Evolutionary conservation across 2,797 vertebrate species (phyloP).

Genomic region (Nothura maculosa): DNA sequence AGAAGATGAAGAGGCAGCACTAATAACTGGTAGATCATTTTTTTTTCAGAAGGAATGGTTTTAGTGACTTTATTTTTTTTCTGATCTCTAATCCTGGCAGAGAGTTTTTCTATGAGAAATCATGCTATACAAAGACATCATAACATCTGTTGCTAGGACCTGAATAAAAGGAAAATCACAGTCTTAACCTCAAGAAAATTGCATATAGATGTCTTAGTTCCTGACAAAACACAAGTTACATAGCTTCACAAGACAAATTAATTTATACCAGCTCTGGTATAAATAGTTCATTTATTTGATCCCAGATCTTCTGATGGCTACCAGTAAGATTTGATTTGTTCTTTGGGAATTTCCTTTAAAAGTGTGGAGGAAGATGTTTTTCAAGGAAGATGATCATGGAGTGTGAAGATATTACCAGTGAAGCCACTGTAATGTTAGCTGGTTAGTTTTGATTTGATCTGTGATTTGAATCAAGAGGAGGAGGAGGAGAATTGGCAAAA

Average conservation of each 20-base stretch:
- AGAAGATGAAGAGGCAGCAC: background rate
- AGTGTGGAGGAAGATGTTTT: background rate
- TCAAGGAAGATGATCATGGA: background rate
- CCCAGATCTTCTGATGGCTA: background rate
- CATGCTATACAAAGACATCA: background rate
- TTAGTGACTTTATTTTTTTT: background rate
- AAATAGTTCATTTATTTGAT: background rate
- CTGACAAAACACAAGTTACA: background rate
- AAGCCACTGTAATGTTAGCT: background rate
- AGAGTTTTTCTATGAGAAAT: background rate
- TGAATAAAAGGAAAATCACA: background rate
- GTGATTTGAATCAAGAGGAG: background rate
- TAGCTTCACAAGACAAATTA: background rate
- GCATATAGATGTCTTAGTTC: background rate
- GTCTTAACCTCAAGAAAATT: background rate
- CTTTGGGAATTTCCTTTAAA: background rate
- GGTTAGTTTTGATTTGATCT: background rate
- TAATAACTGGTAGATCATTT: background rate
- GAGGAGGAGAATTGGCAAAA: background rate
- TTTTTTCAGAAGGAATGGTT: background rate
- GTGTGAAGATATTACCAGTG: background rate
- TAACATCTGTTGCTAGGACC: background rate
- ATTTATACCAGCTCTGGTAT: background rate
- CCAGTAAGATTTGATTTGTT: background rate
- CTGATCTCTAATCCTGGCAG: background rate